Conservation (phyloP, 2,888 invertebrate genomes). For the Pseudococcus longispinus region DNA sequence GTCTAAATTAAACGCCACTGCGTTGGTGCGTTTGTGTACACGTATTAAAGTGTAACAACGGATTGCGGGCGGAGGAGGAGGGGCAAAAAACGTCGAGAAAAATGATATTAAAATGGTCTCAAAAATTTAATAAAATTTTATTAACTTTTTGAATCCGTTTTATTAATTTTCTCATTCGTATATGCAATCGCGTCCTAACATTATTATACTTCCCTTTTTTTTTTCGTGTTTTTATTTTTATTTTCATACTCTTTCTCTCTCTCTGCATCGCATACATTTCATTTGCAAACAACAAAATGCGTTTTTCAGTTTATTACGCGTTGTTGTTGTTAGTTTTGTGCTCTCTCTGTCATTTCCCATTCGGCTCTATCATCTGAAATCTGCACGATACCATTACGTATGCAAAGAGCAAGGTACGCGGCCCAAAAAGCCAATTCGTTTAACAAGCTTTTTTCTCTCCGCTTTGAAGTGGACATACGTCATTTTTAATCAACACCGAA, state of each 20-base stretch:
- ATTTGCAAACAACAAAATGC: slow-evolving; percentile 24
- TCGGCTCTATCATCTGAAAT: background rate
- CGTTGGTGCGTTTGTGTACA: background rate
- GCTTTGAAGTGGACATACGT: slow-evolving; percentile 5
- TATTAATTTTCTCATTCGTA: slow-evolving; percentile 41
- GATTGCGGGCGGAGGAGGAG: no score
- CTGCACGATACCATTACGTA: background rate
- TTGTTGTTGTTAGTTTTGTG: background rate
- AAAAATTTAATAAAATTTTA: slow-evolving; percentile 44
- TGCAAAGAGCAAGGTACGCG: background rate
- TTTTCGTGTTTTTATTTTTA: no score
- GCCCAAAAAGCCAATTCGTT: background rate
- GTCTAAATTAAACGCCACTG: slow-evolving; percentile 8
- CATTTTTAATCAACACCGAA: slow-evolving; percentile 36
- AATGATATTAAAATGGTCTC: slow-evolving; percentile 25
- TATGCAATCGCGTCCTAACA: slow-evolving; percentile 29
- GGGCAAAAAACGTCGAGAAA: background rate
- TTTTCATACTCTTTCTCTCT: no score
- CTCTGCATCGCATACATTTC: background rate
- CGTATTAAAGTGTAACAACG: background rate
- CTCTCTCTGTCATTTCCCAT: background rate
- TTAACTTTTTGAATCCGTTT: slow-evolving; percentile 35
- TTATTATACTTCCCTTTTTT: background rate
- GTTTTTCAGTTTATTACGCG: background rate
- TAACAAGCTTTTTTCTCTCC: background rate